These are phyloP conservation scores for Protophormia terraenovae DNA, from an alignment of 2,888 invertebrate genomes.

Conservation along the genomic window DNA sequence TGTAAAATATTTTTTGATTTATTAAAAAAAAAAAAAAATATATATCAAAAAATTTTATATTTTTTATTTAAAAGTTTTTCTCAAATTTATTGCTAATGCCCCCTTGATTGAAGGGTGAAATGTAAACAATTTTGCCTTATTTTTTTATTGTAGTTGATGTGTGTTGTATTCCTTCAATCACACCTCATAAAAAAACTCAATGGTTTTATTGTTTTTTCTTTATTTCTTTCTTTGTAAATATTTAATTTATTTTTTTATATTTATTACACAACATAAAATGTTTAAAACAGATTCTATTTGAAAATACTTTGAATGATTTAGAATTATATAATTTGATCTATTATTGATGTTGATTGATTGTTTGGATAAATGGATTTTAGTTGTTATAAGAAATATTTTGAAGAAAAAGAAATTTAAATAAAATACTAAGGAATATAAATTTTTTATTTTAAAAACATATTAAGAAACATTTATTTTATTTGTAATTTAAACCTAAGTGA, in stretches of 20 bases:
- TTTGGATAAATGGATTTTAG: not conserved
- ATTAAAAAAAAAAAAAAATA: too few relatives aligned
- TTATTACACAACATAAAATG: not conserved
- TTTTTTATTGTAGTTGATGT: not conserved
- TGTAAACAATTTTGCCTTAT: not conserved
- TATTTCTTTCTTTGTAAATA: too few relatives aligned
- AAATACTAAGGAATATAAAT: too few relatives aligned
- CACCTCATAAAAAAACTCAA: conserved; percentile 36
- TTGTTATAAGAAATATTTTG: not conserved
- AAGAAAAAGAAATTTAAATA: not conserved
- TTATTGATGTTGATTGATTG: not conserved
- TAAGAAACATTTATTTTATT: too few relatives aligned
- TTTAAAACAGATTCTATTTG: not conserved
- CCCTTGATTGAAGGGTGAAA: not conserved
- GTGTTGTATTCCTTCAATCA: conserved; percentile 34
- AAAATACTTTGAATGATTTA: not conserved
- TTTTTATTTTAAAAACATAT: too few relatives aligned
- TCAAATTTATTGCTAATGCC: not conserved
- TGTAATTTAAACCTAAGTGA: too few relatives aligned
- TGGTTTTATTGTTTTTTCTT: not conserved
- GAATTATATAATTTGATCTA: not conserved
- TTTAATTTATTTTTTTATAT: not conserved
- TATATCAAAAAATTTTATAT: too few relatives aligned
- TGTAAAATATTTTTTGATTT: too few relatives aligned
- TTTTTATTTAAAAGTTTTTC: too few relatives aligned